Percentiles rank a stretch among this genome's conserved stretches.
These are phyloP conservation scores for Drosophila dives DNA, from an alignment of 2,888 invertebrate species.

Conservation along the genomic window DNA sequence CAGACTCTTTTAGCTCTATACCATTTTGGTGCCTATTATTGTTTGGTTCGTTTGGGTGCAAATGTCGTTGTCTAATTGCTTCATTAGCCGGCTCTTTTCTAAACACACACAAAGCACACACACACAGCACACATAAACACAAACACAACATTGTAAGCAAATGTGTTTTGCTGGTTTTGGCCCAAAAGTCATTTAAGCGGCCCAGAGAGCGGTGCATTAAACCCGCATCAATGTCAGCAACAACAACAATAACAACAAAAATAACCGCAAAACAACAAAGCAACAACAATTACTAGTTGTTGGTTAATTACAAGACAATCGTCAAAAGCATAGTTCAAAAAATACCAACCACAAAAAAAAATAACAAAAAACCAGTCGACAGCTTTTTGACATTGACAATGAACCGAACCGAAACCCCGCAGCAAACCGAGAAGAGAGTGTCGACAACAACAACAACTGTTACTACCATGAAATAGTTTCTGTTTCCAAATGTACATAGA, in stretches of 20 bases:
- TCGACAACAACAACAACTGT: constrained; percentile 16
- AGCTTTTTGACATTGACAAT: constrained; percentile 75
- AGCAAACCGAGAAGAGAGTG: constrained; percentile 21
- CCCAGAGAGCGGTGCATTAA: constrained; percentile 67
- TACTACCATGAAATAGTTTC: constrained; percentile 32
- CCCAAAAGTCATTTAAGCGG: constrained; percentile 50
- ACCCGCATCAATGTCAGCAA: constrained; percentile 76
- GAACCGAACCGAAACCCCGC: constrained; percentile 43
- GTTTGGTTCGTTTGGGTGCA: constrained; percentile 44
- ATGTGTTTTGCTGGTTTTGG: constrained; percentile 41
- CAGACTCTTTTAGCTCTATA: background rate
- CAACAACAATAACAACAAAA: constrained; percentile 29
- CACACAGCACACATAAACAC: background rate
- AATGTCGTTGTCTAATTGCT: constrained; percentile 71
- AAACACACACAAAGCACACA: background rate
- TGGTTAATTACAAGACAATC: constrained; percentile 71
- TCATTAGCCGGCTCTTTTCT: constrained; percentile 62
- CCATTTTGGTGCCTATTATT: background rate
- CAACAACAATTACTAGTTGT: constrained; percentile 53
- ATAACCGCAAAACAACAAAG: constrained; percentile 31
- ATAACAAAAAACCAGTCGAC: constrained; percentile 60
- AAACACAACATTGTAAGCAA: constrained; percentile 25
- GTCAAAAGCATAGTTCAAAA: constrained; percentile 55
- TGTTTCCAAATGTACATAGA: constrained; percentile 53
- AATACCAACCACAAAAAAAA: constrained; percentile 19